Evolutionary conservation across 2,797 vertebrate genomes (phyloP), one percentile per base, ranked within the genome.

Genomic region (Enteromius paludinosus): DNA sequence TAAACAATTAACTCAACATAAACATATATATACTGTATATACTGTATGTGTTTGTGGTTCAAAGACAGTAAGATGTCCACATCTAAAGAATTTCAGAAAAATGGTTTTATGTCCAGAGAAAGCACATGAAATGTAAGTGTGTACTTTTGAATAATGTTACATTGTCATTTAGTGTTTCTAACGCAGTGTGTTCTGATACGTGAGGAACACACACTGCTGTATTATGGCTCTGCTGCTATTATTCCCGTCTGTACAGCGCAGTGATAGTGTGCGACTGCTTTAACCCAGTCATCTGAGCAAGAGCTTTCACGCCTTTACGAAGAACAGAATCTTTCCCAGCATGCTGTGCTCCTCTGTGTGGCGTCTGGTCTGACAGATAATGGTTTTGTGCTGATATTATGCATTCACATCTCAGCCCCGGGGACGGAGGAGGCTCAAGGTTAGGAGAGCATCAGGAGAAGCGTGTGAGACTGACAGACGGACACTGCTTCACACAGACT

Each of bases 321-420:
- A 47, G 56, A 28, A 64, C 35, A 2, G 56, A 64, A 61, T 59
- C 15, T 64, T 77, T 64, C 74, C 30, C 64, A 79, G 47, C 77
- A 79, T 66, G n/a, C 62, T 41, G 9, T 12, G 47, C 23, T 77
- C 41, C 59, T 77, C 74, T 41, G 62, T 45, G 41, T 68, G 77
- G 18, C 12, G 47, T 79, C 77, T 69, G 77, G 23, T 33, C 41
- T 77, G 23, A 54, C 23, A 68, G 77, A 68, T 68, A 68, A 69
- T 79, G 77, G 15, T 54, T n/a, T n/a, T n/a, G 77, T 17, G 30
- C 45, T 35, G 28, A 18, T 54, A 69, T 79, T 79, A 54, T 68
- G 33, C n/a, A 69, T 69, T 79, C 77, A 54, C 47, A 25, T 69
- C 64, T 38, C n/a, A 23, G 77, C 77, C 47, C 25, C 8, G 38